Evolutionary conservation across 2,797 vertebrate genomes (phyloP), one percentile per base, ranked within the genome.

Genomic region (Phalloptychus januarius): DNA sequence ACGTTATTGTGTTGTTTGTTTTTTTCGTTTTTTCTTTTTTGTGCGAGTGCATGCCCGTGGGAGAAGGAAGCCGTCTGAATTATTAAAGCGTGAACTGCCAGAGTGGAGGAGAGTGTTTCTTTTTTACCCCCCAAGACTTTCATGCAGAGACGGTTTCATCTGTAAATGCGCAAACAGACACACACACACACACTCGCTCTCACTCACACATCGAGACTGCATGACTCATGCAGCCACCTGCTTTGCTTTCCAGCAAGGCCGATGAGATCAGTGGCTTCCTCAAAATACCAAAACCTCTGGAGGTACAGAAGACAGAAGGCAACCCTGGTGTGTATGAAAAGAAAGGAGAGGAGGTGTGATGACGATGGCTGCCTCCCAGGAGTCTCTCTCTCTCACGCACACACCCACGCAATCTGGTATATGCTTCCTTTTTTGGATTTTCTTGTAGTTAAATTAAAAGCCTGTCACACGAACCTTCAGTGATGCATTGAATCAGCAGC

Each of bases 1-100:
- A 4, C 72, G 31, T 74, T 67, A 78, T 79, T 72, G 25, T 77
- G 56, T 58, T 28, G 1, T 31, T 54, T 25, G 10, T 11, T n/a
- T 56, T 0, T 56, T 4, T 15, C 5, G 5, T n/a, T 25, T 56
- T 56, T 58, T 58, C 31, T 45, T 71, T 44, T 70, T 25, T n/a
- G 38, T 45, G 40, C 13, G 42, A 74, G 78, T 75, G 36, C 76
- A 71, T 36, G 79, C 48, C 58, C 13, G 50, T 76, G 44, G 65
- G 56, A 76, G 74, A 65, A 50, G 72, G 70, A 83, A 81, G 83
- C 77, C 82, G 73, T 88, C 85, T 93, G 86, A 92, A 91, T 92
- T 94, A 93, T 94, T 95, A 92, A 93, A 90, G 90, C 86, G 81
- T 90, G 89, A 93, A 88, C 83, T 90, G 86, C 87, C 87, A 89